Evolutionary conservation across 2,113 vertebrate genomes (phyloP).

Genomic region (Panthera leo): DNA sequence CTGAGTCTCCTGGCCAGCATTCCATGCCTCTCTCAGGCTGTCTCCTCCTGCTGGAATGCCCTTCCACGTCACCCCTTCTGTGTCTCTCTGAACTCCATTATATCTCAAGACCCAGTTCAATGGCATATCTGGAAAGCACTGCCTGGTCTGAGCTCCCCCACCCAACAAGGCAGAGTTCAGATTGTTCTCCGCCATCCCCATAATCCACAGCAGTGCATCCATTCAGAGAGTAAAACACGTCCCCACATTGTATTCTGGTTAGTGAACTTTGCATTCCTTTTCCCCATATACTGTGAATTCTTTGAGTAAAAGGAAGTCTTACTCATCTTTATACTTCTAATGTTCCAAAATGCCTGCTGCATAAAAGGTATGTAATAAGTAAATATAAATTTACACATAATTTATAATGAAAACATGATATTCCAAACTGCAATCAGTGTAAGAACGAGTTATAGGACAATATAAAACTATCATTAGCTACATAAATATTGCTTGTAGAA

Average conservation of each 20-base stretch:
- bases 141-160: background rate
- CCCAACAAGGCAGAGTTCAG: background rate
- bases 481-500: background rate
- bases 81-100: background rate
- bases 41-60: background rate
- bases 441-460: background rate
- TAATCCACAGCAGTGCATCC: background rate
- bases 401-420: conserved; percentile 20
- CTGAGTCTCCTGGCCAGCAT: background rate
- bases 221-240: background rate
- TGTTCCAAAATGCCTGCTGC: background rate
- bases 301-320: conserved; percentile 23
- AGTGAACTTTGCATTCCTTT: background rate
- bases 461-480: background rate
- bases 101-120: background rate
- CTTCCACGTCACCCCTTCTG: background rate
- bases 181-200: background rate
- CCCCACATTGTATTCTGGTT: background rate
- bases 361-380: background rate
- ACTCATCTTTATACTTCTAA: background rate
- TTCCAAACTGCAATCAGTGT: background rate
- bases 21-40: background rate
- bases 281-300: background rate
- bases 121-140: background rate
- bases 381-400: background rate